Percentiles rank a stretch among this genome's conserved stretches.
Conservation (phyloP, 2,113 vertebrate genomes). For the Strigops habroptila region DNA sequence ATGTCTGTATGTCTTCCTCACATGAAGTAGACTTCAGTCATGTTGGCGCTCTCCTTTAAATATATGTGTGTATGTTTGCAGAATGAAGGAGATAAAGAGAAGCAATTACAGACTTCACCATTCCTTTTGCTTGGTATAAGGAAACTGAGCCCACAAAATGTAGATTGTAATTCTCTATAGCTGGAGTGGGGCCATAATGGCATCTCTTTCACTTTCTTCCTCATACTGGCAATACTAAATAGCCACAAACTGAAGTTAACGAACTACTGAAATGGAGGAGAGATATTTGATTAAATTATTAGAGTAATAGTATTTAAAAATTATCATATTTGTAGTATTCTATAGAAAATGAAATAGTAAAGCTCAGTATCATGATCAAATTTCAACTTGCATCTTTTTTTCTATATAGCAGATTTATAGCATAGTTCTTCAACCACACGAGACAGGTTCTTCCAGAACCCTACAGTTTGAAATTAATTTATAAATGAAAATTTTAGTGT, state of each 20-base stretch:
- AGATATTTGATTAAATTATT: background rate
- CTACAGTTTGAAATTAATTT: background rate
- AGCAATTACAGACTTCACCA: background rate
- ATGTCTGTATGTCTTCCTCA: background rate
- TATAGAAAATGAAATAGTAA: background rate
- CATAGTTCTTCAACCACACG: background rate
- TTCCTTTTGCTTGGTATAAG: background rate
- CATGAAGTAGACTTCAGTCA: background rate
- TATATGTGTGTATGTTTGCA: background rate
- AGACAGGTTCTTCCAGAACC: background rate
- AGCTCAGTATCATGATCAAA: background rate
- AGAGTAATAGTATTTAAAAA: background rate
- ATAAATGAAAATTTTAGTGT: background rate
- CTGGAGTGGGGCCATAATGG: background rate
- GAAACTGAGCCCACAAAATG: background rate
- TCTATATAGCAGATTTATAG: background rate
- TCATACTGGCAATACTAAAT: background rate
- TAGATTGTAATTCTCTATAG: background rate
- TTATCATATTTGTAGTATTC: background rate
- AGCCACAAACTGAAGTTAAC: background rate
- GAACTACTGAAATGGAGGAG: background rate
- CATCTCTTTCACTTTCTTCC: background rate
- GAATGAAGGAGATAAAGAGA: background rate
- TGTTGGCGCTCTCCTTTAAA: background rate
- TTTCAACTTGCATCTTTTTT: background rate